phyloP scores from a whole-genome alignment of 2,888 invertebrate species.

The Neoitamus cyanurus region DNA sequence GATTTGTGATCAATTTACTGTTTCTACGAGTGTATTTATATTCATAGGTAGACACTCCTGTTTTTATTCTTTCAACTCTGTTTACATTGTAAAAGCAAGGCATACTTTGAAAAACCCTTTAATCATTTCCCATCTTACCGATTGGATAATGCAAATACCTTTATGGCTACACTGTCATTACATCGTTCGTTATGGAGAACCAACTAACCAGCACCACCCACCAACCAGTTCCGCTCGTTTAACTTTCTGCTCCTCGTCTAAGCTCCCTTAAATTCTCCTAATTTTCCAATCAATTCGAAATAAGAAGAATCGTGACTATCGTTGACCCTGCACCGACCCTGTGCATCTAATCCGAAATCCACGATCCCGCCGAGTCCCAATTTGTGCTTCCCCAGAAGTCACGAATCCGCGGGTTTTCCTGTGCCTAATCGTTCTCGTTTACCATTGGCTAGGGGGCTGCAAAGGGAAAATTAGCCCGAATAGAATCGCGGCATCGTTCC shows the following conservation, averaged over 20 bases:
- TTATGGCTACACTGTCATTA: not conserved
- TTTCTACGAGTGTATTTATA: no score
- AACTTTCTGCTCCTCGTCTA: not conserved
- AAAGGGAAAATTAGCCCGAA: not conserved
- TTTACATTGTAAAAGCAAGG: no score
- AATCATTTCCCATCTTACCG: no score
- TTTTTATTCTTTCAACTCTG: no score
- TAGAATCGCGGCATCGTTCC: not conserved
- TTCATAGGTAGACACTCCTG: no score
- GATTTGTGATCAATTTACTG: no score
- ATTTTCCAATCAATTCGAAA: constrained; percentile 10
- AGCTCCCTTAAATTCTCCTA: not conserved
- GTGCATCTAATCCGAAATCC: not conserved
- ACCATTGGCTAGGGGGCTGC: not conserved
- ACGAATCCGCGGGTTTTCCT: not conserved
- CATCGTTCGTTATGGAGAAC: not conserved
- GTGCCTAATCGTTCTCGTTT: not conserved
- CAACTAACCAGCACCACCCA: not conserved
- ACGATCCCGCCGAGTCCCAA: constrained; percentile 3
- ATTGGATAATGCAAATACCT: not conserved
- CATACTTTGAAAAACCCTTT: no score
- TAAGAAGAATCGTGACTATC: not conserved
- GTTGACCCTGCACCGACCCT: not conserved
- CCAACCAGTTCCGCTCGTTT: not conserved
- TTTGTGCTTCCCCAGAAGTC: not conserved